These are phyloP conservation scores for Polypterus bichir DNA, from an alignment of 2,113 vertebrate species.

Conservation along the genomic window DNA sequence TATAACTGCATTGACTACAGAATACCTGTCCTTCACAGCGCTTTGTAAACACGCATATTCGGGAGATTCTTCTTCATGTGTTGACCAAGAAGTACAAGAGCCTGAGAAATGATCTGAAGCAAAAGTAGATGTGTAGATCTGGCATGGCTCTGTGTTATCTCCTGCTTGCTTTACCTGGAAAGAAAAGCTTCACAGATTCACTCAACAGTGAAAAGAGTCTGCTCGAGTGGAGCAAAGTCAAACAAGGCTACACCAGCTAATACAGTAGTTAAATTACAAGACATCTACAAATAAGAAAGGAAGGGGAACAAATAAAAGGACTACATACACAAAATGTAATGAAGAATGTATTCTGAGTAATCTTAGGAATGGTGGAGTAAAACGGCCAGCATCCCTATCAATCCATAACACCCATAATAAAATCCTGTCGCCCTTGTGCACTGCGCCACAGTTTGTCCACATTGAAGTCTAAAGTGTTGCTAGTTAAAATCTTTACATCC, in stretches of 20 bases:
- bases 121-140: slow-evolving; percentile 13
- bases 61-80: slow-evolving; percentile 31
- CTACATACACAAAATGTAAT: neutral
- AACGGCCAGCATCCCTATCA: too few relatives aligned
- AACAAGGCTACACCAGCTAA: neutral
- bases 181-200: too few relatives aligned
- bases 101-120: slow-evolving; percentile 14
- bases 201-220: slow-evolving; percentile 11
- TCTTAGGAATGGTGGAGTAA: too few relatives aligned
- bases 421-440: too few relatives aligned
- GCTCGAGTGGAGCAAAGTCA: slow-evolving; percentile 1
- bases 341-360: too few relatives aligned
- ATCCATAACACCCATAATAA: too few relatives aligned
- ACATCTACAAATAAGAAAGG: neutral
- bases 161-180: slow-evolving; percentile 23
- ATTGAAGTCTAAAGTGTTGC: too few relatives aligned
- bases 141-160: slow-evolving; percentile 5
- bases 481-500: too few relatives aligned
- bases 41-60: slow-evolving; percentile 23
- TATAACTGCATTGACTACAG: neutral
- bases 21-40: slow-evolving; percentile 34
- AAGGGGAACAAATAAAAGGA: neutral
- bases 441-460: too few relatives aligned
- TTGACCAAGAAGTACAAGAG: slow-evolving; percentile 33
- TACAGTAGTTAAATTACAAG: neutral